Base-by-base conservation (phyloP, 2,888 invertebrate species). In the Folsomia manolachei region DNA sequence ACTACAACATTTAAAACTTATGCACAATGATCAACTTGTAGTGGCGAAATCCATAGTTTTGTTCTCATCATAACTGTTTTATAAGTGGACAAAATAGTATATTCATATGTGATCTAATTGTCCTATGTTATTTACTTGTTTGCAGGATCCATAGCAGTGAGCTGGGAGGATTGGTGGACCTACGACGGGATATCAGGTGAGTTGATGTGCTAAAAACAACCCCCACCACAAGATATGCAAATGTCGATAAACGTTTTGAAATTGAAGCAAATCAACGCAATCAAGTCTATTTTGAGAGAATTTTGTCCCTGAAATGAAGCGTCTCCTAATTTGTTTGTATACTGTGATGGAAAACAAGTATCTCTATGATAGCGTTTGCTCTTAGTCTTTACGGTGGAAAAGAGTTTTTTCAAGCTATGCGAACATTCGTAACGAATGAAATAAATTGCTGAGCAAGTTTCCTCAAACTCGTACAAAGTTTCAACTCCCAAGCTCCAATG, bases 111-210 rank as follows among this genome's bases (percentile, higher is more conserved):
- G n/a, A n/a, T n/a, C 27, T 27, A 25, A 27, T 18, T 66, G 7
- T 51, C 11, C 18, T 24, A 56, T 19, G 1, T 18, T 24, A 18
- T 69, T 71, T 65, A 61, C 68, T 69, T 27, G 52, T 14, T 72
- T 70, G n/a, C 71, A 78, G 78, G 78, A 72, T 74, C 78, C 68
- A 73, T 77, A 71, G 79, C 79, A 63, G 78, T 79, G 63, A 93
- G 92, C 86, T 94, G 94, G 94, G 94, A 94, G 85, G 93, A 94
- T 87, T 94, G 94, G 94, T 94, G 94, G 94, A 94, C 94, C 82
- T 94, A 94, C 87, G 94, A 94, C 86, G 94, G 94, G 79, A 94
- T 94, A 85, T 94, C 94, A 87, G 94, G 94, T 94, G 87, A 90
- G 89, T 83, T n/a, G n/a, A n/a, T n/a, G 14, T 24, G 21, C 23